These are phyloP conservation scores for Catharus bicknelli DNA, from an alignment of 2,113 vertebrate species.

Conservation along the genomic window DNA sequence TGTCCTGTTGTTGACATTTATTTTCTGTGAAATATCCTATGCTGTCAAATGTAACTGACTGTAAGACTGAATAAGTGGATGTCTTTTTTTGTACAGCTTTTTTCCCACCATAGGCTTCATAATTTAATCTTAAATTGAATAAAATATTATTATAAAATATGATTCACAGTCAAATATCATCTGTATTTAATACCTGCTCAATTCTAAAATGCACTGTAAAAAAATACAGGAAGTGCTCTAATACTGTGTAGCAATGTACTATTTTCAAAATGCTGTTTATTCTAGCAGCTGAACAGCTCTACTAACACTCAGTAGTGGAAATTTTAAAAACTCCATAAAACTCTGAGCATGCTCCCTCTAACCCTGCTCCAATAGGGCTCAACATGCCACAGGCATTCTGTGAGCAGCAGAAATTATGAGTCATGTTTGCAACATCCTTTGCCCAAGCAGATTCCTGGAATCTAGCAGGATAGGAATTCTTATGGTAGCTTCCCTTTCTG, in stretches of 20 bases:
- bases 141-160: not conserved
- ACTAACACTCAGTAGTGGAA: not conserved
- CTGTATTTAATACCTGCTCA: not conserved
- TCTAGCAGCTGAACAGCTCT: not conserved
- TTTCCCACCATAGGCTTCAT: not conserved
- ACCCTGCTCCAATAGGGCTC: not conserved
- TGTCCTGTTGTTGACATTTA: not conserved
- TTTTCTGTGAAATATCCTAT: not conserved
- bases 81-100: not conserved
- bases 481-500: not conserved
- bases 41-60: not conserved
- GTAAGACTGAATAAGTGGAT: not conserved
- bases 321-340: slow-evolving; percentile 6
- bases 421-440: slow-evolving; percentile 44
- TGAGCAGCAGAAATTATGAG: slow-evolving; percentile 47
- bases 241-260: not conserved
- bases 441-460: slow-evolving; percentile 17
- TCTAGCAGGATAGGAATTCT: slow-evolving; percentile 10
- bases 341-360: slow-evolving; percentile 4
- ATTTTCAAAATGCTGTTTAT: not conserved
- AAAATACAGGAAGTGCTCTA: not conserved
- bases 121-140: not conserved
- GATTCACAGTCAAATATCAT: not conserved
- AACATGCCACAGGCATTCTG: slow-evolving; percentile 27
- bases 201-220: not conserved